Evolutionary conservation across 2,888 invertebrate species (phyloP), one percentile per base, ranked within the genome.

Genomic region (Odontocerum albicorne): DNA sequence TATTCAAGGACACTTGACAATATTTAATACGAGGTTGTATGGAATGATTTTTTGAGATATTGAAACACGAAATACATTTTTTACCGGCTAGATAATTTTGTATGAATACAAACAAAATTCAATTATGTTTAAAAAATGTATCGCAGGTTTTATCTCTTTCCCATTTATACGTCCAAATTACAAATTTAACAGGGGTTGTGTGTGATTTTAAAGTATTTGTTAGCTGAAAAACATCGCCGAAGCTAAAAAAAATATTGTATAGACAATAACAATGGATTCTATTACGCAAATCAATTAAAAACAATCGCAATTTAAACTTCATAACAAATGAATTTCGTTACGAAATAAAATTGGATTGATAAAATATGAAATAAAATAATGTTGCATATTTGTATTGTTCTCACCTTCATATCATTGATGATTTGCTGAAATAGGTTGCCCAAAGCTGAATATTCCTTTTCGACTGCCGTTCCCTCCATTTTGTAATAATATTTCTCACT

Each of bases 351-450:
- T 6, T 27, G 27, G 27, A 7, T 27, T 7, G 10, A 27, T 27
- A 27, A 4, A 27, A 7, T 27, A 7, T 27, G 10, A 2, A 40
- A 20, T 21, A 12, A 21, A 20, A 21, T 19, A n/a, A n/a, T 13
- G 13, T 3, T 4, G 35, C n/a, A n/a, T n/a, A 45, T n/a, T n/a
- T n/a, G n/a, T n/a, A n/a, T n/a, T n/a, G n/a, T 32, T 74, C 84
- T 79, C 83, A 96, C 96, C 91, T 96, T 96, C 91, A 97, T 90
- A 73, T 97, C 97, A 68, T 88, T 88, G 66, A 97, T 88, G 66
- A 97, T 93, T 73, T 93, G 92, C 75, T 96, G 94, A 73, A 96
- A 96, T 65, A 96, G 83, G 70, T 90, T 92, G 74, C 96, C 96
- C 68, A 96, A 79, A 64, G 92, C 92, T 71, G 90, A 90, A 72